Percentiles rank a stretch among this genome's conserved stretches.
Conservation (phyloP, 2,888 invertebrate species). For the Aspidapion aeneum region DNA sequence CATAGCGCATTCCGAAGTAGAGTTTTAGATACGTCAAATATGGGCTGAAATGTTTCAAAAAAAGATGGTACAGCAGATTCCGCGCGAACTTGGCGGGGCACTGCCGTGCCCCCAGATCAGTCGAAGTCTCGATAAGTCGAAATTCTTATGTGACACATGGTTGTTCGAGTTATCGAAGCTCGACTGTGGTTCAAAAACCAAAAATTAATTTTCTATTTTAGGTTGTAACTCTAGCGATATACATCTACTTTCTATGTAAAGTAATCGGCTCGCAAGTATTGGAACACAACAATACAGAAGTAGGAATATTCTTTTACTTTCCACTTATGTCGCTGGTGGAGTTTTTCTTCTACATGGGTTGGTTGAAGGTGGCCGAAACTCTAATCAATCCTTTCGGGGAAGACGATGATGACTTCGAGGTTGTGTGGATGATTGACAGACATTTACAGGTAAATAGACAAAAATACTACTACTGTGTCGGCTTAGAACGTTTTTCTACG, state of each 20-base stretch:
- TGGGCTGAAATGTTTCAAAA: too few relatives aligned
- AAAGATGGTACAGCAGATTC: too few relatives aligned
- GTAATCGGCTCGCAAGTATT: slow-evolving; percentile 86
- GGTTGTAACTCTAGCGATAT: slow-evolving; percentile 87
- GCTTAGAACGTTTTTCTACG: too few relatives aligned
- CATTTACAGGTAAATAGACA: slow-evolving; percentile 73
- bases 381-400: slow-evolving; percentile 88
- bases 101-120: too few relatives aligned
- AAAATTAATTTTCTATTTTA: slow-evolving; percentile 28
- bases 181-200: too few relatives aligned
- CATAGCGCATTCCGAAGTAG: too few relatives aligned
- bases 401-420: slow-evolving; percentile 88
- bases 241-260: slow-evolving; percentile 83
- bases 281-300: slow-evolving; percentile 44
- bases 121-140: too few relatives aligned
- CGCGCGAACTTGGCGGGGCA: too few relatives aligned
- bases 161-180: too few relatives aligned
- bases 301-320: slow-evolving; percentile 47
- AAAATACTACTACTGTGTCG: too few relatives aligned
- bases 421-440: slow-evolving; percentile 88
- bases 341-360: slow-evolving; percentile 85
- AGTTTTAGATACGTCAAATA: too few relatives aligned
- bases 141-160: too few relatives aligned
- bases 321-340: slow-evolving; percentile 86
- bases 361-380: slow-evolving; percentile 89